phyloP scores from a whole-genome alignment of 2,113 vertebrate species.

The Excalfactoria chinensis region DNA sequence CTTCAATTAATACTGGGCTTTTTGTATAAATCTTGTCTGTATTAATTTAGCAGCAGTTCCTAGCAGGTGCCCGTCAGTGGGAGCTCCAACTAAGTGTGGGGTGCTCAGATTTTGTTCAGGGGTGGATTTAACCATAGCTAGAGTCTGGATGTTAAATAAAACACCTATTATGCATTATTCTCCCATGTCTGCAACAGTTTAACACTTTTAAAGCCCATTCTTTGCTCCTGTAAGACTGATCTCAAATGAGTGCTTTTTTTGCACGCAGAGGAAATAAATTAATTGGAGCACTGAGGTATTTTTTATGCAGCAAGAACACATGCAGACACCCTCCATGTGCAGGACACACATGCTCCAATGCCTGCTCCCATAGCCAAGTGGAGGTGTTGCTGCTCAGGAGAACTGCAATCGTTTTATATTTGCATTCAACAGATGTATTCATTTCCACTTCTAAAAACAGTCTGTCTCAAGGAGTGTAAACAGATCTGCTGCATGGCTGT shows the following conservation, averaged over 20 bases:
- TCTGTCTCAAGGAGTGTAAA: not conserved
- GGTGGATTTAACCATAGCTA: not conserved
- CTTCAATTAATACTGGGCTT: conserved; percentile 10
- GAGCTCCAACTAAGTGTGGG: not conserved
- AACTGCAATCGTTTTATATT: not conserved
- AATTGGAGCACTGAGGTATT: not conserved
- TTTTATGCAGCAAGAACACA: not conserved
- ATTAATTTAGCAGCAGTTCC: not conserved
- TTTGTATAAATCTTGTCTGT: not conserved
- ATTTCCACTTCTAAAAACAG: not conserved
- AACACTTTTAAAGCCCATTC: not conserved
- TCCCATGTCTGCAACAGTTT: not conserved
- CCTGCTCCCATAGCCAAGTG: not conserved
- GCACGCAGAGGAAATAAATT: not conserved
- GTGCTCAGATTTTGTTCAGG: not conserved
- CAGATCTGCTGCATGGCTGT: not conserved
- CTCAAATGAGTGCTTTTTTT: not conserved
- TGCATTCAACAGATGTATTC: not conserved
- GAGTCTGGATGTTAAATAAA: not conserved
- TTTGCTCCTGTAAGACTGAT: accelerated
- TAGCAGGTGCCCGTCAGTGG: not conserved
- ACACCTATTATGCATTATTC: not conserved
- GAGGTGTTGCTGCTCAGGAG: not conserved
- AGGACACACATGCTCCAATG: not conserved
- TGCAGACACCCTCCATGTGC: not conserved